A percentile compares a stretch with the other conserved stretches of the same genome.
phyloP scores from a whole-genome alignment of 1,140 invertebrate genomes.

The Lycorma delicatula region DNA sequence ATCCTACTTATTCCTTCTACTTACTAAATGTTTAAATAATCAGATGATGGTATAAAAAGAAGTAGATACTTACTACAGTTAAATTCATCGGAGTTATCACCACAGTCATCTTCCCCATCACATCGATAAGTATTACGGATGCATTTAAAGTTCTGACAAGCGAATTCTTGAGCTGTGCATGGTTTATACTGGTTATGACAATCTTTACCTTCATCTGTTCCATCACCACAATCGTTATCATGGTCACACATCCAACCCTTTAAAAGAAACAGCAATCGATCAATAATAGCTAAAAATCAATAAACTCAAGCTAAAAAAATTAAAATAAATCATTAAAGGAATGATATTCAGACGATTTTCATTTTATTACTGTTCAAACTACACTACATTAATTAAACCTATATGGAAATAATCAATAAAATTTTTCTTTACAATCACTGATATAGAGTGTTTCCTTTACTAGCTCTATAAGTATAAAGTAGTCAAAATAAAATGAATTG shows the following conservation, averaged over 20 bases:
- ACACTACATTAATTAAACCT: neutral
- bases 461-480: no score
- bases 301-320: neutral
- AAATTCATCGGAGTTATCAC: conserved; percentile 79
- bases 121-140: conserved; percentile 79
- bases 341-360: no score
- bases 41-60: no score
- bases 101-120: conserved; percentile 87
- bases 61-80: conserved; percentile 49
- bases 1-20: no score
- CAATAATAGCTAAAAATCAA: neutral
- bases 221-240: conserved; percentile 89
- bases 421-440: no score
- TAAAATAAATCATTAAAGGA: no score
- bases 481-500: no score
- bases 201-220: conserved; percentile 84
- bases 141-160: conserved; percentile 92
- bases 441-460: no score
- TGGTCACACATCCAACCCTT: conserved; percentile 74
- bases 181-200: conserved; percentile 75
- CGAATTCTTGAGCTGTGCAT: conserved; percentile 72
- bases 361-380: neutral
- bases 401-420: no score
- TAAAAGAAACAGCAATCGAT: no score
- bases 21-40: no score